Base-by-base conservation (phyloP, 2,113 vertebrate species). In the Nothoprocta perdicaria region DNA sequence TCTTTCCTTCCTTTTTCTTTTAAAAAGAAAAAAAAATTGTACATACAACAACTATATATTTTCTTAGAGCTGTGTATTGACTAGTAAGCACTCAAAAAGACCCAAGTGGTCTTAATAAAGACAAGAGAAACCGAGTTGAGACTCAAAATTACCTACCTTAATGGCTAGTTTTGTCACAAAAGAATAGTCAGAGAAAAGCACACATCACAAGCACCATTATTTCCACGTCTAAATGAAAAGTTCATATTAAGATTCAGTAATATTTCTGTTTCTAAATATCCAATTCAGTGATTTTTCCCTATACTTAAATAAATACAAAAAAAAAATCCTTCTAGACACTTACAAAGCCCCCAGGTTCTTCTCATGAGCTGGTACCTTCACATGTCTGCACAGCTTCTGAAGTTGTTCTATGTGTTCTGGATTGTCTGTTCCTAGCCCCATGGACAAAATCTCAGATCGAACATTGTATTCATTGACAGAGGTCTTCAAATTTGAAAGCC, bases 391-490 rank as follows among this genome's bases (percentile, higher is more conserved):
- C 8, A 99, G 77, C 9, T 33, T 96, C 85, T 93, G 97, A 84
- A 99, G 96, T 31, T 97, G 93, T 14, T 93, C 90, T 61, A 98
- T 0, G 3, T 99, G 99, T 16, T 98, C 96, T 1, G 98, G 97
- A 96, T 99, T 99, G 83, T 97, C 95, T 12, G 96, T 80, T 35
- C 98, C 99, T 97, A 98, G 97, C 55, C 99, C 98, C 0, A 93
- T 98, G 3, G 96, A 97, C 72, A 99, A 41, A 90, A 99, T 99
- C 97, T 98, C 98, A 3, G 97, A 85, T 57, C 98, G 98, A 76
- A 99, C 93, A 1, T 95, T 98, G 90, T 99, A 98, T 55, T 99
- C 99, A 8, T 98, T 98, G 80, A 99, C 94, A 31, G 96, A 92
- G 0, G 98, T 96, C 96, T 98, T 98, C 84, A 98, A 83, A 7